Base-by-base conservation (phyloP, 2,797 vertebrate species). In the Philypnodon macrostomus region DNA sequence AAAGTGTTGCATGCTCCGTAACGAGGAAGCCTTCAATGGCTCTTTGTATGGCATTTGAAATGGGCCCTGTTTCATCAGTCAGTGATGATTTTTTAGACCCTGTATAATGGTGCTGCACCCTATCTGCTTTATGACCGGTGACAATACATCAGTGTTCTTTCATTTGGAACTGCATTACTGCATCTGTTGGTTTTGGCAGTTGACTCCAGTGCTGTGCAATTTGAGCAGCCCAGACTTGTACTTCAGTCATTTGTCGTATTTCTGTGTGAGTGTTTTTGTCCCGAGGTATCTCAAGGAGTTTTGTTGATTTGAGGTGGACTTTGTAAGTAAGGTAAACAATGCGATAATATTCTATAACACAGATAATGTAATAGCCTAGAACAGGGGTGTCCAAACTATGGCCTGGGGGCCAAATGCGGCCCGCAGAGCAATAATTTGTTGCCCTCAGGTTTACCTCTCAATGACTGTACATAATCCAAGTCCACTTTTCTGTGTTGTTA, bases 181-280 rank as follows among this genome's bases (percentile, higher is more conserved):
- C 84, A 81, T 88, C 83, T 87, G 85, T 86, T 85, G 79, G 84
- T 81, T 83, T 85, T 85, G 86, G 84, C 83, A 73, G 56, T 74
- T 78, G 66, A 67, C 46, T 81, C 80, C 73, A 70, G 64, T 52
- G 76, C 80, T 36, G 75, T 79, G 79, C 77, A 81, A 83, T 85
- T 80, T 81, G 80, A 83, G 81, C 83, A 67, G 79, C 60, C 59
- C 64, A 69, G 69, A 69, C 51, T 72, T 81, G 82, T 84, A 85
- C 85, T 87, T 86, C 88, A 89, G 86, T 87, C 86, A 87, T 90
- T 88, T 84, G 78, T 88, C 77, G 80, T 81, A 79, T 60, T 67
- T 58, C 40, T 42, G 44, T 48, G 45, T 21, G 24, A 32, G n/a
- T 34, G 29, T 15, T 58, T 46, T 19, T 18, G 26, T 60, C 54